Conservation (phyloP, 2,113 vertebrate species). For the Elephantulus edwardii region DNA sequence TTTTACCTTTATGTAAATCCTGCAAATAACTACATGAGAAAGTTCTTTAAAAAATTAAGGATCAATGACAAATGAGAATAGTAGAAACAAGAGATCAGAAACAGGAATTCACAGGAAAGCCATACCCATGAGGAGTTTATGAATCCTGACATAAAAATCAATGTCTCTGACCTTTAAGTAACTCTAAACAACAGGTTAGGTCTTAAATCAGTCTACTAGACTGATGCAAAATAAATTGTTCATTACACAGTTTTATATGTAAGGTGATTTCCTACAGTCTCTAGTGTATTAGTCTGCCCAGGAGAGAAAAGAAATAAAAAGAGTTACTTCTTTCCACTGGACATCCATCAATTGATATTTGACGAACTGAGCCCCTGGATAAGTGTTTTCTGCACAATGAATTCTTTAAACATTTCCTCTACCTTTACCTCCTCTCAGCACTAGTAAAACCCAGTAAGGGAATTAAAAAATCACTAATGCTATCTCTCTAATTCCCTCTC, state of each 20-base stretch:
- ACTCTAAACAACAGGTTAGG: not conserved
- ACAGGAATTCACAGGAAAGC: not conserved
- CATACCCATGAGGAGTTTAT: not conserved
- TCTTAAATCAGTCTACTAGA: not conserved
- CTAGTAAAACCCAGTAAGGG: not conserved
- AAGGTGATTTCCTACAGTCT: not conserved
- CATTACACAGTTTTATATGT: not conserved
- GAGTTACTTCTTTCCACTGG: not conserved
- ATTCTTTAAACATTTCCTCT: not conserved
- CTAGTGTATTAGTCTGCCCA: not conserved
- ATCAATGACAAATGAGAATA: not conserved
- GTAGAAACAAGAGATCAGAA: not conserved
- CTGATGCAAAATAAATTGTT: conserved; percentile 1
- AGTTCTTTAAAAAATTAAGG: not conserved
- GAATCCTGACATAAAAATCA: not conserved
- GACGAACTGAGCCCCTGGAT: not conserved
- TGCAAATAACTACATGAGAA: not conserved
- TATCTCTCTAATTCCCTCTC: too few relatives aligned
- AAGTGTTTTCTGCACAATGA: not conserved
- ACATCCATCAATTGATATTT: not conserved
- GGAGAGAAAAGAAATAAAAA: conserved; percentile 31
- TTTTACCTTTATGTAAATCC: not conserved
- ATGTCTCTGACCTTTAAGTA: not conserved
- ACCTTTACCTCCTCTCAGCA: not conserved
- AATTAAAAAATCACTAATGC: too few relatives aligned